Base-by-base conservation (phyloP, 2,797 vertebrate species). In the Phalloptychus januarius region DNA sequence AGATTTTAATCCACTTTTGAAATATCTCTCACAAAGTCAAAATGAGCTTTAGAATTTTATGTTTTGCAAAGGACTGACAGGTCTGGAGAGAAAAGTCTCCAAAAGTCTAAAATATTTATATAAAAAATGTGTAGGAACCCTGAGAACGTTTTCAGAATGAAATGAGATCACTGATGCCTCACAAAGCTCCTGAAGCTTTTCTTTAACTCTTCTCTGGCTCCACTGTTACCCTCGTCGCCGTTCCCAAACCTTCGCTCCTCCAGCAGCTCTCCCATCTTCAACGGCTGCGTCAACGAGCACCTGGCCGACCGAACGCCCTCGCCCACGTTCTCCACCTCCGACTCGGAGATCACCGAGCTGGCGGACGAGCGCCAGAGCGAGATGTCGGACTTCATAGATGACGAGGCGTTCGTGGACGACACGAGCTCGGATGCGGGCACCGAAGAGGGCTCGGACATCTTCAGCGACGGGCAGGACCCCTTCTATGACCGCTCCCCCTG, bases 401-500 rank as follows among this genome's bases (percentile, higher is more conserved):
- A 99, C 28, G 98, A 99, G 94, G 98, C 98, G 5, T 99, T 98
- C 85, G 98, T 98, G 95, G 98, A 99, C 75, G 98, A 99, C 93
- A 97, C 98, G 82, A 97, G 98, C 96, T 99, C 98, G 3, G 98
- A 99, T 82, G 97, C 95, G 28, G 98, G 98, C 89, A 99, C 97
- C 1, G 98, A 99, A 94, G 98, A 99, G 94, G 98, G 97, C 91
- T 98, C 98, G 1, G 98, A 99, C 89, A 97, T 99, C 95, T 99
- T 98, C 97, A 98, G 96, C 89, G 98, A 99, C 33, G 98, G 98
- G 91, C 98, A 97, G 88, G 98, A 99, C 95, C 98, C 98, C 75
- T 99, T 99, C 97, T 99, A 99, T 83, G 98, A 99, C 97, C 97
- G 98, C 89, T 99, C 98, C 96, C 98, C 98, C 92, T 99, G 98